These are phyloP conservation scores for Lithophane semibrunnea DNA, from an alignment of 2,888 invertebrate genomes.

Conservation along the genomic window DNA sequence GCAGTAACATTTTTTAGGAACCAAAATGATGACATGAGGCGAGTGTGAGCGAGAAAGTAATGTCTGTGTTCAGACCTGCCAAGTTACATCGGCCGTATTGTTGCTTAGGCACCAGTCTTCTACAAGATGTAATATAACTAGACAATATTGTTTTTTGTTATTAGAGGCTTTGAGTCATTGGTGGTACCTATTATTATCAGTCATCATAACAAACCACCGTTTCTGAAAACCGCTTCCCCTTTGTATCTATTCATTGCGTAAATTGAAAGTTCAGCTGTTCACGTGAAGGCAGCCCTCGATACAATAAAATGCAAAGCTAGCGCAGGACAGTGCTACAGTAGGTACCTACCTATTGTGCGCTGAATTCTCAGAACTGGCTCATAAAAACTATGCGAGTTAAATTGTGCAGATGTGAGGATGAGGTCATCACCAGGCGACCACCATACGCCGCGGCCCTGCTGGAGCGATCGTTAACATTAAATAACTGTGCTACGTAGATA, in stretches of 20 bases:
- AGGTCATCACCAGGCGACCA: constrained; percentile 57
- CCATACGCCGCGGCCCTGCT: constrained; percentile 23
- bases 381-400: constrained; percentile 45
- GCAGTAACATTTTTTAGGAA: too few species aligned
- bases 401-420: constrained; percentile 65
- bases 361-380: constrained; percentile 49
- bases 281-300: not conserved
- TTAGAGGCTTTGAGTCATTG: too few species aligned
- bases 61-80: too few species aligned
- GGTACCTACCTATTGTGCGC: constrained; percentile 3
- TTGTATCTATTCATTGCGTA: not conserved
- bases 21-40: too few species aligned
- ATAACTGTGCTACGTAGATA: constrained; percentile 35
- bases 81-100: too few species aligned
- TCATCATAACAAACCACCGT: not conserved
- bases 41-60: too few species aligned
- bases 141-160: too few species aligned
- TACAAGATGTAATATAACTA: too few species aligned
- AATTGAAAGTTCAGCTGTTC: not conserved
- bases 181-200: not conserved
- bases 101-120: too few species aligned
- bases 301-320: constrained; percentile 26
- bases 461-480: constrained; percentile 23
- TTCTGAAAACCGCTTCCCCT: not conserved
- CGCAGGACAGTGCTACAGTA: constrained; percentile 1